Evolutionary conservation across 2,888 invertebrate species (phyloP).

Genomic region (Brachypterus glaber): DNA sequence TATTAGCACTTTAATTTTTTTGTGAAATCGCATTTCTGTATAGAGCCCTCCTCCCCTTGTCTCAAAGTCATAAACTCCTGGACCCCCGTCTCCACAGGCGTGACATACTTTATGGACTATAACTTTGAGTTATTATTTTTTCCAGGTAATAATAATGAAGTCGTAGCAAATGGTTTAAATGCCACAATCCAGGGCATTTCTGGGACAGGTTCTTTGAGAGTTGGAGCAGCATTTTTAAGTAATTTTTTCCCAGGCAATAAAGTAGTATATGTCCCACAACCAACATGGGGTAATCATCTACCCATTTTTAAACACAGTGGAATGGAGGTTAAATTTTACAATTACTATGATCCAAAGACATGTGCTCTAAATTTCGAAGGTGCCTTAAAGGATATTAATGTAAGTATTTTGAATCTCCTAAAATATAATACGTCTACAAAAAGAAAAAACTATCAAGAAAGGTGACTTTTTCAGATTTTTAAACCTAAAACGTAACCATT

Average conservation of each 20-base stretch:
- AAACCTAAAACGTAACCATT: too few relatives aligned
- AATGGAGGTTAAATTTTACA: slow-evolving; percentile 77
- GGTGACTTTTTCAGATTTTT: too few relatives aligned
- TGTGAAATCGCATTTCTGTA: too few relatives aligned
- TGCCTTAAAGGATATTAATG: slow-evolving; percentile 76
- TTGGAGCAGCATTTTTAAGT: slow-evolving; percentile 82
- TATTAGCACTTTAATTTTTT: too few relatives aligned
- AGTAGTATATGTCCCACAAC: slow-evolving; percentile 79
- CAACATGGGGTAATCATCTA: slow-evolving; percentile 98
- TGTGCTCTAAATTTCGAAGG: slow-evolving; percentile 90
- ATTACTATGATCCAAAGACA: slow-evolving; percentile 88
- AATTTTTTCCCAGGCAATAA: slow-evolving; percentile 72
- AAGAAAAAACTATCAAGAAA: too few relatives aligned
- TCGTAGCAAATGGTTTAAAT: slow-evolving; percentile 58
- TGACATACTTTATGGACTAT: too few relatives aligned
- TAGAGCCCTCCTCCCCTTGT: too few relatives aligned
- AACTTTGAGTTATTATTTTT: too few relatives aligned
- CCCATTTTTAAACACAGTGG: slow-evolving; percentile 88
- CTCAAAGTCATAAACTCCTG: too few relatives aligned
- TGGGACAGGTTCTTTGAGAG: slow-evolving; percentile 92
- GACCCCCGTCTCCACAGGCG: too few relatives aligned
- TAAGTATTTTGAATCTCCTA: too few relatives aligned
- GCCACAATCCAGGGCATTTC: slow-evolving; percentile 82
- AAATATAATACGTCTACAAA: too few relatives aligned
- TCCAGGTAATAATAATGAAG: slow-evolving; percentile 56